Percentiles rank a stretch among this genome's conserved stretches.
These are phyloP conservation scores for Drosophila rubida DNA, from an alignment of 2,888 invertebrate species.

Conservation along the genomic window DNA sequence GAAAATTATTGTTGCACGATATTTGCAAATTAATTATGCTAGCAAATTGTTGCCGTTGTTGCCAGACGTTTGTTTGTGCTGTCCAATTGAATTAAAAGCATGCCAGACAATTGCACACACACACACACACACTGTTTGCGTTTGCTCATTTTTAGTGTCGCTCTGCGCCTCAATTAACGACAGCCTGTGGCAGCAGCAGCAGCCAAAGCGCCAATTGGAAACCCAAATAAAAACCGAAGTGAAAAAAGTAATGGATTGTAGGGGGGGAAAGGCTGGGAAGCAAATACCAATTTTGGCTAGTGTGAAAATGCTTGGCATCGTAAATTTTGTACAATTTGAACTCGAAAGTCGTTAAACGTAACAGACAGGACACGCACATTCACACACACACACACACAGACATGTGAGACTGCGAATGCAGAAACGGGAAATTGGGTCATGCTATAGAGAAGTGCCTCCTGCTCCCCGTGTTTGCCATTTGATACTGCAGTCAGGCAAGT, in stretches of 20 bases:
- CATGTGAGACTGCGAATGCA: not conserved
- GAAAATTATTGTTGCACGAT: constrained; percentile 51
- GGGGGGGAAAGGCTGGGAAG: not conserved
- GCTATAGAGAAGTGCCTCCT: not conserved
- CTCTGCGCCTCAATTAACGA: constrained; percentile 77
- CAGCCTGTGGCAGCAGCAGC: constrained; percentile 53
- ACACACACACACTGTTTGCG: constrained; percentile 41
- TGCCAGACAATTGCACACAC: constrained; percentile 51
- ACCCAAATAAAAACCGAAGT: constrained; percentile 6
- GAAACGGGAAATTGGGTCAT: constrained; percentile 66
- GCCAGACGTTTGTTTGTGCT: constrained; percentile 20
- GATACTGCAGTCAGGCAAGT: constrained; percentile 45
- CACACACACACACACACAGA: constrained; percentile 19
- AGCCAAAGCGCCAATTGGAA: constrained; percentile 22
- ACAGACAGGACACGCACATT: constrained; percentile 40
- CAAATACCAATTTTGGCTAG: constrained; percentile 46
- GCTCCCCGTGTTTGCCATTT: constrained; percentile 43
- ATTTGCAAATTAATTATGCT: constrained; percentile 60
- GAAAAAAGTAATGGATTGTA: not conserved
- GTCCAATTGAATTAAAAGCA: constrained; percentile 77
- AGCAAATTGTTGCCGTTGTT: constrained; percentile 15
- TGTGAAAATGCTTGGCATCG: constrained; percentile 68
- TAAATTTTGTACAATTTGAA: constrained; percentile 78
- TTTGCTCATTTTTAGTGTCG: constrained; percentile 27
- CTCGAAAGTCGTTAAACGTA: constrained; percentile 79